These are phyloP conservation scores for Tipula unca DNA, from an alignment of 2,888 invertebrate genomes.

Conservation along the genomic window DNA sequence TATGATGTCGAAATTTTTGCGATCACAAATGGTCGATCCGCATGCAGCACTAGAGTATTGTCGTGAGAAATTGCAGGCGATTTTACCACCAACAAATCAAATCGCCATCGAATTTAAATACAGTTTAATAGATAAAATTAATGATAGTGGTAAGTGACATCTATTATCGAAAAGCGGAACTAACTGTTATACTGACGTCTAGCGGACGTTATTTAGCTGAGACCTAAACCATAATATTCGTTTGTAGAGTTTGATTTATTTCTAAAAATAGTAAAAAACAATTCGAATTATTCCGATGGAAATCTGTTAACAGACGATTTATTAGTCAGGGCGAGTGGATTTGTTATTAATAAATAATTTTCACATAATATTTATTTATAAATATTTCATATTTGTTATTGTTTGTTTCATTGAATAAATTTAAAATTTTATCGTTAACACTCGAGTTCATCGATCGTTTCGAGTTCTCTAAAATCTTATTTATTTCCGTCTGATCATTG, in stretches of 20 bases:
- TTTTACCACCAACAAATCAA: conserved; percentile 38
- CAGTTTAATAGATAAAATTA: conserved; percentile 31
- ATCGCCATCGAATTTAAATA: conserved; percentile 40
- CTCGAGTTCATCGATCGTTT: neutral
- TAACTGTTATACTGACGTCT: neutral
- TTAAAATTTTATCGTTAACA: neutral
- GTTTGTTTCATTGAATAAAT: neutral
- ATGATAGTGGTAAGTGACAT: neutral
- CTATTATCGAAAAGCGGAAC: neutral
- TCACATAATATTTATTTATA: neutral
- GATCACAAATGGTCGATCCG: conserved; percentile 29
- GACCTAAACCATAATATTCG: neutral
- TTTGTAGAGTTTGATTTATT: neutral
- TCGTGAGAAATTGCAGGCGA: conserved; percentile 26
- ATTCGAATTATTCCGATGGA: neutral
- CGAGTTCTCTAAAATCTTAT: neutral
- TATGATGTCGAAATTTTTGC: neutral
- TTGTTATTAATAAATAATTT: neutral
- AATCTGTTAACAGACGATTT: neutral
- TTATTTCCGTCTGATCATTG: neutral
- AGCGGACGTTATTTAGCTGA: neutral
- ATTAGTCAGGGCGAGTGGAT: neutral
- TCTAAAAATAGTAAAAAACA: neutral
- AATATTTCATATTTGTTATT: neutral
- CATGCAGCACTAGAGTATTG: conserved; percentile 40